Conservation (phyloP, 1,140 invertebrate species). For the Brachionus rotundiformis region DNA sequence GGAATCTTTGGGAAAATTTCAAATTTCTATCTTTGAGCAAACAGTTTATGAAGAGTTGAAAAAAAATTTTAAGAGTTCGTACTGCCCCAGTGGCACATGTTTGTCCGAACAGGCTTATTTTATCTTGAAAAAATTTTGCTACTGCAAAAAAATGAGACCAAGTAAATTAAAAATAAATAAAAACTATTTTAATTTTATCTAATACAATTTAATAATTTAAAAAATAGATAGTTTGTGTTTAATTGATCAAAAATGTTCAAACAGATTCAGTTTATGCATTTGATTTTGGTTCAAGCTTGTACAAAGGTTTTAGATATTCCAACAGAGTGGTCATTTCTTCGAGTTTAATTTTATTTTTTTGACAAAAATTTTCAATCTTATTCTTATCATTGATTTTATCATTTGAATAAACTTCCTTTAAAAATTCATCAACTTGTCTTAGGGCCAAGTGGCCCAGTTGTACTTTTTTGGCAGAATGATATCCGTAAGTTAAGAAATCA, state of each 20-base stretch:
- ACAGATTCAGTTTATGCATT: neutral
- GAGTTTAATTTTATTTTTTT: neutral
- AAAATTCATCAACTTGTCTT: neutral
- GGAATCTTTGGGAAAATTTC: conserved; percentile 12
- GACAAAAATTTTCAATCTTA: neutral
- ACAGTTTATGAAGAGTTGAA: conserved; percentile 11
- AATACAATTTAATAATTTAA: too few relatives aligned
- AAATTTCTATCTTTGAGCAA: conserved; percentile 2
- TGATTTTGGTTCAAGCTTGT: neutral
- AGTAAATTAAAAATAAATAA: neutral
- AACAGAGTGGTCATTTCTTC: neutral
- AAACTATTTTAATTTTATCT: neutral
- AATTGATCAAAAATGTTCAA: conserved; percentile 2
- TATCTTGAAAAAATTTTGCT: neutral
- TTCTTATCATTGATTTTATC: neutral
- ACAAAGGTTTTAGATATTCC: neutral
- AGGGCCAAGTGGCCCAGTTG: neutral
- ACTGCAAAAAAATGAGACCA: neutral
- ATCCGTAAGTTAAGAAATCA: neutral
- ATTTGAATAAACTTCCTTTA: neutral
- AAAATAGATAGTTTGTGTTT: conserved; percentile 23
- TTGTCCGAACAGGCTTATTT: neutral
- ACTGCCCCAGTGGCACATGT: neutral
- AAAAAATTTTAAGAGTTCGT: neutral
- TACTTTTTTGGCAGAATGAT: neutral